Conservation (phyloP, 2,113 vertebrate species). For the Thomomys bottae region DNA sequence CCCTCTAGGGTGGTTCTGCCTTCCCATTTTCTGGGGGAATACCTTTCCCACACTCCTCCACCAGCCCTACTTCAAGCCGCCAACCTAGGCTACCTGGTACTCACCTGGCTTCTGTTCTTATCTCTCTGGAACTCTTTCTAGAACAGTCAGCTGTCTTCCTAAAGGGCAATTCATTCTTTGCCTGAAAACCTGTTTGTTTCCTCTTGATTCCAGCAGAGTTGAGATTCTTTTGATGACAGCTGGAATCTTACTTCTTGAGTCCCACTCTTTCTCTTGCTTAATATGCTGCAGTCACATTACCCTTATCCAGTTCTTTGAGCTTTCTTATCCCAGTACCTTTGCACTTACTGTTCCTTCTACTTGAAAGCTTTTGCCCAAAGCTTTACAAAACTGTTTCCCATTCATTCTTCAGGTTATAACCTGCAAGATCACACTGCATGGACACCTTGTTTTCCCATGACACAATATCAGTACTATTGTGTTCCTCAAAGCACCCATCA, state of each 20-base stretch:
- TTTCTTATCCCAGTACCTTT: background rate
- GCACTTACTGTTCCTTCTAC: background rate
- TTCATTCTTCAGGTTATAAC: background rate
- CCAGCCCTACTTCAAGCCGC: background rate
- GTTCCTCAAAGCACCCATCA: background rate
- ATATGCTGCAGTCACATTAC: rapidly evolving
- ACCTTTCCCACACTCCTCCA: background rate
- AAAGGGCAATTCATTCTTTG: background rate
- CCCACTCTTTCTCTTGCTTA: background rate
- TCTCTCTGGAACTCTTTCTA: background rate
- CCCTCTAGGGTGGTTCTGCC: rapidly evolving
- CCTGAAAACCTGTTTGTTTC: background rate
- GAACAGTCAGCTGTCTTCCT: background rate
- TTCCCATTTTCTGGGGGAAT: too few relatives aligned
- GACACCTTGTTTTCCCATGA: background rate
- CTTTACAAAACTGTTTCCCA: background rate
- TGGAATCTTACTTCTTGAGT: background rate
- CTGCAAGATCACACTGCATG: background rate
- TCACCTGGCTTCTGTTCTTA: background rate
- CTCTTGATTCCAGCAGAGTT: background rate
- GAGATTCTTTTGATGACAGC: background rate
- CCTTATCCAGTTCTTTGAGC: background rate
- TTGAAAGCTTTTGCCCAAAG: background rate
- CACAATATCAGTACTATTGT: background rate
- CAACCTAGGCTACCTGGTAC: rapidly evolving